Evolutionary conservation across 2,113 vertebrate species (phyloP), one percentile per base, ranked within the genome.

Genomic region (Cervus canadensis): DNA sequence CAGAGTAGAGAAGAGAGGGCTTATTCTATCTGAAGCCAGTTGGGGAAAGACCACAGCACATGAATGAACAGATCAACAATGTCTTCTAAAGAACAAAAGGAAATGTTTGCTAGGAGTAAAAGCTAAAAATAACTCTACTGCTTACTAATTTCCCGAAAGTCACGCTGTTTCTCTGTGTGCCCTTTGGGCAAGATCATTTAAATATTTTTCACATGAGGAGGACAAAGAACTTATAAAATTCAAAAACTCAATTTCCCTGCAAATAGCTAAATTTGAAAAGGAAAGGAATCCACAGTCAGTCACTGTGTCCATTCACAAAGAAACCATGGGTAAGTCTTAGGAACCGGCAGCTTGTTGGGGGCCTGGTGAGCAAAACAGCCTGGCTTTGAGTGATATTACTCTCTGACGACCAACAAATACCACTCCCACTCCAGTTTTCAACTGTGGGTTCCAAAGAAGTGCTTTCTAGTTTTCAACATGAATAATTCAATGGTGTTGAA

Each of bases 71-170:
- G 54, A 98, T 90, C 94, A 94, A 97, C 97, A 96, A 95, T 94
- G 96, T 96, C 96, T 97, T 92, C 83, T 92, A n/a, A 81, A 96
- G 95, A 98, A 98, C 97, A 98, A 98, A 98, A 97, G 96, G 97
- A 97, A 97, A 95, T 97, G 93, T 97, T 96, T 97, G 91, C 79
- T 88, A 89, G 96, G 97, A 98, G 94, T 96, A 89, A 78, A 90
- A 67, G 59, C 98, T 98, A 98, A 98, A 98, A 98, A 98, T 97
- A 98, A 93, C 74, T 48, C 62, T 36, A 76, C 13, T 62, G 93
- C 97, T 98, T 95, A 96, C 93, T 71, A 78, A 97, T 97, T 98
- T 98, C 97, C 98, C 92, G 79, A 90, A 94, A 97, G 96, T 96
- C 85, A 76, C 0, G 67, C 67, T 62, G 92, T n/a, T 96, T 97